phyloP scores from a whole-genome alignment of 2,113 vertebrate species.

The Xiphophorus hellerii region DNA sequence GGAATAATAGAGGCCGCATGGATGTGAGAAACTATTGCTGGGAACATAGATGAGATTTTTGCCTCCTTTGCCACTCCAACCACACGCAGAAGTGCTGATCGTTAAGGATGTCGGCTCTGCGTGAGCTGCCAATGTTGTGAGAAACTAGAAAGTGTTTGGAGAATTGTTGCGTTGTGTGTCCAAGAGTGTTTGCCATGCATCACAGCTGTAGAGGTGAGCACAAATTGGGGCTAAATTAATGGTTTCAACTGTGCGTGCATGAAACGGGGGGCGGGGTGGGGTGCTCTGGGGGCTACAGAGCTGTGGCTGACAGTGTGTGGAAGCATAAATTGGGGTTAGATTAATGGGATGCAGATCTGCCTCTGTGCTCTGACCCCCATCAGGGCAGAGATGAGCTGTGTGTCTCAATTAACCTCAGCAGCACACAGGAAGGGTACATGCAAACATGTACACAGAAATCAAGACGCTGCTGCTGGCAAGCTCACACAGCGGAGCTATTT shows the following conservation, averaged over 20 bases:
- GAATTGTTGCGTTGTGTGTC: background rate
- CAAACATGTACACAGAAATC: conserved; percentile 58
- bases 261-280: background rate
- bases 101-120: conserved; percentile 19
- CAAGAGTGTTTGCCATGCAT: conserved; percentile 47
- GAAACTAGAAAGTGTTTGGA: conserved; percentile 11
- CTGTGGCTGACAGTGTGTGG: conserved; percentile 72
- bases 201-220: conserved; percentile 64
- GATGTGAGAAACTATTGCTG: conserved; percentile 34
- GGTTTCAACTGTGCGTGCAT: conserved; percentile 32
- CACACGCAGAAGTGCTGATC: conserved; percentile 8
- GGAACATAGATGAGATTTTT: conserved; percentile 10
- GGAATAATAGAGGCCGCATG: conserved; percentile 49
- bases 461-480: conserved; percentile 25
- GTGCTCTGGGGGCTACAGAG: conserved; percentile 40
- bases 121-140: conserved; percentile 7
- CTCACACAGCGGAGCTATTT: conserved; percentile 18
- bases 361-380: conserved; percentile 80
- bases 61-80: background rate
- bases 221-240: conserved; percentile 79
- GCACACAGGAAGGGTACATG: conserved; percentile 56
- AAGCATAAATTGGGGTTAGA: conserved; percentile 80
- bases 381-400: conserved; percentile 78
- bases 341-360: conserved; percentile 75
- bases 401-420: conserved; percentile 79